Evolutionary conservation across 2,888 invertebrate genomes (phyloP).

Genomic region (Balanococcus diminutus): DNA sequence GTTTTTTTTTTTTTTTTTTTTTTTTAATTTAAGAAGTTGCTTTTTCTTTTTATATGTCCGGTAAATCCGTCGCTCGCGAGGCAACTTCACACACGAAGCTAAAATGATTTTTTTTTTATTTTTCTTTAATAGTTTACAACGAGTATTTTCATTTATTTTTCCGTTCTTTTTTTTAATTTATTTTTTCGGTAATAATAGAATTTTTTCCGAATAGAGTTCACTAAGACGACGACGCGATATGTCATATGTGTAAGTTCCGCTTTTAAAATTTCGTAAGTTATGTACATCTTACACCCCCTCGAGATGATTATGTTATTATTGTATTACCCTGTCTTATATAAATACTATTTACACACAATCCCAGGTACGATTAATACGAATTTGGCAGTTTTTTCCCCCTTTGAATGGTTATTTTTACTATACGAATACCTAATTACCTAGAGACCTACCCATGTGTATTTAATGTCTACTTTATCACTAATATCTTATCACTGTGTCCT

Average conservation of each 20-base stretch:
- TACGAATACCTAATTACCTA: not conserved
- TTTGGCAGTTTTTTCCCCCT: not conserved
- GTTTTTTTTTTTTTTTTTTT: not conserved
- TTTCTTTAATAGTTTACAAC: not conserved
- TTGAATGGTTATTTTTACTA: not conserved
- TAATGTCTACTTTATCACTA: not conserved
- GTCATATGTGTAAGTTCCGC: conserved; percentile 43
- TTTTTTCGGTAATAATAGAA: not conserved
- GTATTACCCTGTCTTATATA: not conserved
- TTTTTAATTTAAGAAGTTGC: not conserved
- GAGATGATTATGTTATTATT: not conserved
- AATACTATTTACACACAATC: conserved; percentile 6
- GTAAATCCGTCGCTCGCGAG: not conserved
- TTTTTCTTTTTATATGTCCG: not conserved
- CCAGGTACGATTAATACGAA: conserved; percentile 17
- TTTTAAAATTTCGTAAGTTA: conserved; percentile 52
- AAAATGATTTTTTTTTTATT: not conserved
- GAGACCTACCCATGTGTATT: not conserved
- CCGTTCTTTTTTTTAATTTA: not conserved
- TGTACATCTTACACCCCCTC: conserved; percentile 47
- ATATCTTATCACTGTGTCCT: not conserved
- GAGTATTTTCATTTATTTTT: not conserved
- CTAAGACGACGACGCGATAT: not conserved
- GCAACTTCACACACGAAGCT: not conserved
- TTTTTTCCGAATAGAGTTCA: conserved; percentile 29